Evolutionary conservation across 1,140 invertebrate species (phyloP), one percentile per base, ranked within the genome.

Genomic region (Bombus turneri): DNA sequence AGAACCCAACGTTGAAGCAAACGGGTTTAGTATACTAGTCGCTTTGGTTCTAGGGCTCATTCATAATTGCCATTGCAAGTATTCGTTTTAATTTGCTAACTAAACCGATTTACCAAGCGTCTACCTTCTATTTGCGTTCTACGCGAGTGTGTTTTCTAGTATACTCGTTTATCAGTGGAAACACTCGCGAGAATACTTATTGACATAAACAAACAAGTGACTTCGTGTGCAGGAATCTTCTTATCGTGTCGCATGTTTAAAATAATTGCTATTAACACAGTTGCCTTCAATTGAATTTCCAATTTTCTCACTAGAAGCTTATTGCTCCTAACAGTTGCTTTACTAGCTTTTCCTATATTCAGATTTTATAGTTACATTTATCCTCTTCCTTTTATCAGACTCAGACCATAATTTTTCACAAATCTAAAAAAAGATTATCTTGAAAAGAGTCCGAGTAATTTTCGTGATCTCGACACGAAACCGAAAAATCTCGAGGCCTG

Each of bases 1-100:
- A n/a, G 28, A 39, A 59, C 74, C 22, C 39, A 53, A 72, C 47
- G 62, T 53, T 31, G 81, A 34, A 62, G 10, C 15, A 31, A 47
- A 3, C 43, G 31, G 72, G 34, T 53, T 83, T 57, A 77, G 64
- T 25, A 13, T n/a, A 13, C n/a, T 47, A 75, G 41, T 41, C 39
- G 53, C 64, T 83, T 77, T 77, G 81, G 77, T 75, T 47, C 71
- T 66, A 41, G 43, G 3, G n/a, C 47, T 83, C 47, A 25, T 83
- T 83, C 43, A 28, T 71, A 69, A 78, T 71, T 78, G 25, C 47
- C 25, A 76, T 83, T 43, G 41, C 81, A 25, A 4, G 59, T 57
- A 47, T 77, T 76, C 59, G 43, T 39, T 74, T 59, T 82, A 82
- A 82, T 75, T 82, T 82, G 41, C 81, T 82, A 82, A 76, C 64